Base-by-base conservation (phyloP, 2,113 vertebrate species). In the Notothenia rossii region DNA sequence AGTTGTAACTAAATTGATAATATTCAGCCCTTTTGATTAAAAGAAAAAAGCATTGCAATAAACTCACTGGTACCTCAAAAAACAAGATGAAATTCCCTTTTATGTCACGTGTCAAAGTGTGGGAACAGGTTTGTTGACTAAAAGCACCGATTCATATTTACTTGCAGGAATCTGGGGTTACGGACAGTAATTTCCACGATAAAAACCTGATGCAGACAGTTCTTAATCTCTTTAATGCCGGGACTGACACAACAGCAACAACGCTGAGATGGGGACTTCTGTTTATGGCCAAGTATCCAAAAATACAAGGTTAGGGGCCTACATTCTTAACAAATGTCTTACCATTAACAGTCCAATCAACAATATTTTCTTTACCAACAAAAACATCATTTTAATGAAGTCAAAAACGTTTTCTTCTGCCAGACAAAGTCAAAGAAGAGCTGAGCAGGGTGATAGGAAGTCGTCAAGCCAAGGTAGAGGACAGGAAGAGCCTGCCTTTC, bases 261-360 rank as follows among this genome's bases (percentile, higher is more conserved):
- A 60, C 77, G 5, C 49, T 96, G 22, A 76, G 90, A 59, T 95
- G 93, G 89, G 80, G 63, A 36, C 77, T 96, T 36, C 72, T 95
- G 63, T 12, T 91, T 0, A 89, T 96, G 94, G 88, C 91, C 29
- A 95, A 93, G 81, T 84, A 94, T n/a, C 94, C 95, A 36, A 83
- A 94, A 5, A 85, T 96, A 73, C 95, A 96, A 56, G 90, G 95
- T 96, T 86, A 77, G 83, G 33, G 48, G 6, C 48, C 13, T 1
- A 8, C 22, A 8, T 12, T 40, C 18, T 2, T 5, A 4, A 7
- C 49, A 51, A 22, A 3, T 54, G n/a, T 45, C 1, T 10, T 3
- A 20, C 1, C 59, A 0, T 3, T 5, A 40, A n/a, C 25, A 48
- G 2, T 64, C 36, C 3, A n/a, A 11, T 11, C 45, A 11, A 10